A percentile compares a stretch with the other conserved stretches of the same genome.
These are phyloP conservation scores for Anthophora plumipes DNA, from an alignment of 2,888 invertebrate genomes.

Conservation along the genomic window DNA sequence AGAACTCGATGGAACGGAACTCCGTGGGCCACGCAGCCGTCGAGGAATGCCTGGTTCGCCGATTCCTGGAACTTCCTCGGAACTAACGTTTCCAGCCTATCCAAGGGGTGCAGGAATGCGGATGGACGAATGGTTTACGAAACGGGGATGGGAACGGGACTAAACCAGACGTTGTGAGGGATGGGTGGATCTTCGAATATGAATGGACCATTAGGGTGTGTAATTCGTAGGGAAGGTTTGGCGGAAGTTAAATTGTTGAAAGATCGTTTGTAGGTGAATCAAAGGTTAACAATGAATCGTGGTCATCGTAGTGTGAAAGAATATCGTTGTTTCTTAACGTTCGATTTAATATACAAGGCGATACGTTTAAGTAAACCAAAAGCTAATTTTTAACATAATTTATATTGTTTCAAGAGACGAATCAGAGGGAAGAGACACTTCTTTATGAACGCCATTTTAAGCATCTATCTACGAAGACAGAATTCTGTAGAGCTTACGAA, in stretches of 20 bases:
- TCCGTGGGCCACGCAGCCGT: conserved; percentile 26
- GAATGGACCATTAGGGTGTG: neutral
- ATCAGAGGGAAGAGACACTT: too few relatives aligned
- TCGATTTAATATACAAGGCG: too few relatives aligned
- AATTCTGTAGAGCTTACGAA: too few relatives aligned
- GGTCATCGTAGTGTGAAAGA: too few relatives aligned
- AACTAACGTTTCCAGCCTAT: conserved; percentile 57
- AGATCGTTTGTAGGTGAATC: neutral
- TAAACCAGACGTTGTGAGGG: neutral
- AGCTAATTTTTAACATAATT: too few relatives aligned
- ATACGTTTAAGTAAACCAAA: too few relatives aligned
- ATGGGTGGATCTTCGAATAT: neutral
- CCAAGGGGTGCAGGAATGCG: conserved; percentile 45
- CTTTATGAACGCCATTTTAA: too few relatives aligned
- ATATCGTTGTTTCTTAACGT: too few relatives aligned
- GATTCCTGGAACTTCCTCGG: conserved; percentile 58
- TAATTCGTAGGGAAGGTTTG: neutral
- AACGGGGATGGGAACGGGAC: neutral
- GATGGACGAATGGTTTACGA: conserved; percentile 21
- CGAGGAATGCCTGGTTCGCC: conserved; percentile 57
- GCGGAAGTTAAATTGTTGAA: neutral
- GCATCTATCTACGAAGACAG: too few relatives aligned
- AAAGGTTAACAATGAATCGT: too few relatives aligned
- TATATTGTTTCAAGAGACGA: too few relatives aligned
- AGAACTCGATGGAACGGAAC: conserved; percentile 49